Evolutionary conservation across 1,140 invertebrate genomes (phyloP).

Genomic region (Platyscapa corneri): DNA sequence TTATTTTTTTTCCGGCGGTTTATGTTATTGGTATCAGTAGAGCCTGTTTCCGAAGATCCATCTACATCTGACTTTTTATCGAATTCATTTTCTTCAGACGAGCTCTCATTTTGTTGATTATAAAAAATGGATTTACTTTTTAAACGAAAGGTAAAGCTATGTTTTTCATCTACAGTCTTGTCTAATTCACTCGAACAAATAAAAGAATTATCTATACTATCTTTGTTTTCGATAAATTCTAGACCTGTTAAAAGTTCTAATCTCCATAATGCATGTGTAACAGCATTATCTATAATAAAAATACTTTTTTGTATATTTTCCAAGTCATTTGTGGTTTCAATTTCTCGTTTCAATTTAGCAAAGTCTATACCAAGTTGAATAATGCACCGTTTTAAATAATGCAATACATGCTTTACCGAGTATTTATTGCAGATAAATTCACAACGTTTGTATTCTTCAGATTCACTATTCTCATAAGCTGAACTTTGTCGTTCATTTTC

Average conservation of each 20-base stretch:
- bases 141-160: conserved; percentile 44
- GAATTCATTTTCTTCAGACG: conserved; percentile 56
- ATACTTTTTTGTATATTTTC: conserved; percentile 57
- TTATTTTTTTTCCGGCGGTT: conserved; percentile 53
- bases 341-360: conserved; percentile 51
- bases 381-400: conserved; percentile 58
- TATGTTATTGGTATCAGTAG: conserved; percentile 38
- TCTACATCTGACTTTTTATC: conserved; percentile 60
- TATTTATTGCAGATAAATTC: conserved; percentile 68
- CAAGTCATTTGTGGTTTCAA: conserved; percentile 33
- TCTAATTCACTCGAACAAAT: neutral
- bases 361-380: conserved; percentile 51
- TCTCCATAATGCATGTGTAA: conserved; percentile 64
- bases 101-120: conserved; percentile 52
- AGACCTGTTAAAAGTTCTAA: conserved; percentile 61
- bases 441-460: conserved; percentile 35
- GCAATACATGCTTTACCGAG: conserved; percentile 59
- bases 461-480: conserved; percentile 43
- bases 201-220: conserved; percentile 25
- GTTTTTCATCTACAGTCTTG: conserved; percentile 50
- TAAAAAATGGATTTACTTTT: conserved; percentile 60
- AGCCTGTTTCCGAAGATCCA: conserved; percentile 60
- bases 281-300: conserved; percentile 48
- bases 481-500: conserved; percentile 40
- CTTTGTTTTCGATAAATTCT: conserved; percentile 56